These are phyloP conservation scores for Trichacis sp. DNA, from an alignment of 2,888 invertebrate species.

Conservation along the genomic window DNA sequence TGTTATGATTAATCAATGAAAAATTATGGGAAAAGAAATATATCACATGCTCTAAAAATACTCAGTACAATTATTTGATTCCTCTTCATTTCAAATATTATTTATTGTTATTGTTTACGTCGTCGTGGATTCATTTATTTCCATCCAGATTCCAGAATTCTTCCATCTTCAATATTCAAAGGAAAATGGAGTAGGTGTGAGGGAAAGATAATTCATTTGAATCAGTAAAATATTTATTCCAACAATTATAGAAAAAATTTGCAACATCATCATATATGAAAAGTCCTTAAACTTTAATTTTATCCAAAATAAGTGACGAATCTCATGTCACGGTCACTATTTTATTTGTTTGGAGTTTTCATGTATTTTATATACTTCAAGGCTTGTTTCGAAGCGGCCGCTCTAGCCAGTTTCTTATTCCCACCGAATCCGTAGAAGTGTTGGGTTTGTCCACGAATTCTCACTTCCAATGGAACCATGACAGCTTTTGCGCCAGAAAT, in stretches of 20 bases:
- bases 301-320: too few relatives aligned
- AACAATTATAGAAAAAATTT: neutral
- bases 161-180: neutral
- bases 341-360: too few relatives aligned
- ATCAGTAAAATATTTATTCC: neutral
- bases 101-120: too few relatives aligned
- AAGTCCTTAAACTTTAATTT: too few relatives aligned
- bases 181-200: too few relatives aligned
- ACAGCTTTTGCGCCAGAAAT: slow-evolving; percentile 56
- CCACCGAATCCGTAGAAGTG: slow-evolving; percentile 79
- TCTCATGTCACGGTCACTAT: too few relatives aligned
- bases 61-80: too few relatives aligned
- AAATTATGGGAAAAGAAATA: too few relatives aligned
- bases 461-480: slow-evolving; percentile 76
- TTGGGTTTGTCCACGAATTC: slow-evolving; percentile 72
- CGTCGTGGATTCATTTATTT: neutral
- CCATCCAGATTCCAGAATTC: neutral
- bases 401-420: slow-evolving; percentile 79
- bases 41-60: too few relatives aligned
- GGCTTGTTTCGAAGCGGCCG: slow-evolving; percentile 84
- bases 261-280: too few relatives aligned
- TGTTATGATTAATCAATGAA: too few relatives aligned
- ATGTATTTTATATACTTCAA: slow-evolving; percentile 62
- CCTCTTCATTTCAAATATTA: too few relatives aligned
- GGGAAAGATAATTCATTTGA: neutral